Conservation (phyloP, 1,140 invertebrate genomes). For the Venturia canescens region DNA sequence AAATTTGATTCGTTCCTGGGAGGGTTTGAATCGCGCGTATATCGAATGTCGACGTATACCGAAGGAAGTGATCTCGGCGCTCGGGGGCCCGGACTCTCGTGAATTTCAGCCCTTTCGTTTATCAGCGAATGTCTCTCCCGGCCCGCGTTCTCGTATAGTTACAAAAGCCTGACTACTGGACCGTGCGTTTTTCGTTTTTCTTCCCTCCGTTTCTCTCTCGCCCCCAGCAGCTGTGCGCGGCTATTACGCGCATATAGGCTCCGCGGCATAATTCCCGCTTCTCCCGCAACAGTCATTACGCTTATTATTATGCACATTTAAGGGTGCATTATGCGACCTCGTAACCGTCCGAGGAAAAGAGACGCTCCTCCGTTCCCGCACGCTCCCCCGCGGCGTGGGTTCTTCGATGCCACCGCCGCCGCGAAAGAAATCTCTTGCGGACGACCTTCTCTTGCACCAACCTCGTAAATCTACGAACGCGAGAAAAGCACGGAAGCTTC, state of each 20-base stretch:
- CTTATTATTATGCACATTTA: constrained; percentile 52
- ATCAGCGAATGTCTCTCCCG: too few relatives aligned
- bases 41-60: background rate
- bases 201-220: background rate
- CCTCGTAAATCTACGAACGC: constrained; percentile 26
- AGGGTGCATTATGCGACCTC: constrained; percentile 45
- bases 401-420: background rate
- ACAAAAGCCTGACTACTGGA: background rate
- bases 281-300: constrained; percentile 47
- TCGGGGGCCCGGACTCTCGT: background rate
- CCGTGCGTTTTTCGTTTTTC: constrained; percentile 8
- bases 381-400: background rate
- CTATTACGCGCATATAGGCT: background rate
- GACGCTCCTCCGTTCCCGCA: background rate
- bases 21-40: too few relatives aligned
- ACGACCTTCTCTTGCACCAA: constrained; percentile 13
- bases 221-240: background rate
- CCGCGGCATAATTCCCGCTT: constrained; percentile 20
- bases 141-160: too few relatives aligned
- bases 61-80: background rate
- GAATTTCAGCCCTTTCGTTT: background rate
- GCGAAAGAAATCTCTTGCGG: constrained; percentile 10
- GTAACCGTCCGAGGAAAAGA: constrained; percentile 6
- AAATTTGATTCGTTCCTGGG: too few relatives aligned
- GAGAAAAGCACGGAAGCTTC: constrained; percentile 11